Conservation (phyloP, 2,888 invertebrate species). For the Agrilus mali region DNA sequence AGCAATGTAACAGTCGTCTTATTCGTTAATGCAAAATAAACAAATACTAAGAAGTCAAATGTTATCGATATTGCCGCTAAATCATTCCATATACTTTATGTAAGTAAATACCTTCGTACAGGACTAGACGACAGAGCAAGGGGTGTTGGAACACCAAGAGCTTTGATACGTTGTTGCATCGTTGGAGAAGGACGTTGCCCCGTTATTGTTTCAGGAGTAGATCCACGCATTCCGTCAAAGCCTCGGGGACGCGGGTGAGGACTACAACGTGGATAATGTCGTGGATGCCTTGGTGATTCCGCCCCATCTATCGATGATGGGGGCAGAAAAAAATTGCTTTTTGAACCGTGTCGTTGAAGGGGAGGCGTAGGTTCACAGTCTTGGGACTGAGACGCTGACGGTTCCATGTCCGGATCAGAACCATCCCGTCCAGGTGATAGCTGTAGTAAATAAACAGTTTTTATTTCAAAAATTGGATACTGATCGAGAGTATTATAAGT, state of each 20-base stretch:
- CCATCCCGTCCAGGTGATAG: constrained; percentile 74
- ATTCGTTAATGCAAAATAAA: too few relatives aligned
- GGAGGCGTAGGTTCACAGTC: constrained; percentile 89
- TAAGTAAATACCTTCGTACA: constrained; percentile 58
- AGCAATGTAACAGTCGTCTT: too few relatives aligned
- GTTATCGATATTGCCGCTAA: too few relatives aligned
- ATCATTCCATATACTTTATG: too few relatives aligned
- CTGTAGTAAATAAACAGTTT: constrained; percentile 31
- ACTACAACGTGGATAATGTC: constrained; percentile 60
- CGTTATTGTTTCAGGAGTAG: constrained; percentile 30
- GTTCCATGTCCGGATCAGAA: constrained; percentile 55
- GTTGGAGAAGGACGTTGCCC: constrained; percentile 60
- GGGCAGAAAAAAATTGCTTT: constrained; percentile 77
- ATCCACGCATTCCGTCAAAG: constrained; percentile 42
- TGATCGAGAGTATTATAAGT: constrained; percentile 20
- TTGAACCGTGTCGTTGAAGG: constrained; percentile 73
- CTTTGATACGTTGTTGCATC: constrained; percentile 83
- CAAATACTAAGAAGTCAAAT: too few relatives aligned
- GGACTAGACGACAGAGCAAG: constrained; percentile 71
- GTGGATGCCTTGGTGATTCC: constrained; percentile 38
- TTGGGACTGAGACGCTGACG: constrained; percentile 67
- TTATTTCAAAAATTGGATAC: constrained; percentile 4
- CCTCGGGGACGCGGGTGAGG: constrained; percentile 65
- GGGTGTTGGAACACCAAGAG: constrained; percentile 80
- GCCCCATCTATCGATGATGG: constrained; percentile 38